Conservation (phyloP, 2,113 vertebrate genomes). For the Accipiter cooperii region DNA sequence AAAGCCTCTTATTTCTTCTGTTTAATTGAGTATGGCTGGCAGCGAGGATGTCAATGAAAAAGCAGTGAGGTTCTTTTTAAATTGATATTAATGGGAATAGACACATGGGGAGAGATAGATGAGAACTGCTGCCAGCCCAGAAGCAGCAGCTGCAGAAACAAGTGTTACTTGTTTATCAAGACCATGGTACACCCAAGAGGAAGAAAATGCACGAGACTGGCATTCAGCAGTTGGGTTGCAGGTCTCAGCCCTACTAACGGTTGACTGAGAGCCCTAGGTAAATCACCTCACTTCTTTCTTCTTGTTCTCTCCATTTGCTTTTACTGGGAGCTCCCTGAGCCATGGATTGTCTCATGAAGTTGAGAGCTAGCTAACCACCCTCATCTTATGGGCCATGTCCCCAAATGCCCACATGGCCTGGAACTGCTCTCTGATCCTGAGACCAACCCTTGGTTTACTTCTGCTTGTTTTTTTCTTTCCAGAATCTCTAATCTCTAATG, state of each 20-base stretch:
- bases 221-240: background rate
- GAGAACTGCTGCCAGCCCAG: background rate
- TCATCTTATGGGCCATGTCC: background rate
- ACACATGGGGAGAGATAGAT: background rate
- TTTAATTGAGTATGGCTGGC: background rate
- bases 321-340: background rate
- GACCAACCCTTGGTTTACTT: background rate
- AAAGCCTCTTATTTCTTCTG: background rate
- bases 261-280: background rate
- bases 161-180: background rate
- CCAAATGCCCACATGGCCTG: background rate
- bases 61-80: background rate
- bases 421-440: background rate
- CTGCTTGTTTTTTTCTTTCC: background rate
- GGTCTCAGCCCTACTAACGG: background rate
- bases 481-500: background rate
- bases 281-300: background rate
- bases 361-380: background rate
- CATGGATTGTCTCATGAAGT: background rate
- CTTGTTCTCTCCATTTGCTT: background rate
- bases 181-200: accelerated
- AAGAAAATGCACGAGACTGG: background rate
- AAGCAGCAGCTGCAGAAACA: background rate
- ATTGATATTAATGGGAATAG: background rate
- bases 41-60: background rate